phyloP scores from a whole-genome alignment of 2,888 invertebrate species.

The Athalia circularis region DNA sequence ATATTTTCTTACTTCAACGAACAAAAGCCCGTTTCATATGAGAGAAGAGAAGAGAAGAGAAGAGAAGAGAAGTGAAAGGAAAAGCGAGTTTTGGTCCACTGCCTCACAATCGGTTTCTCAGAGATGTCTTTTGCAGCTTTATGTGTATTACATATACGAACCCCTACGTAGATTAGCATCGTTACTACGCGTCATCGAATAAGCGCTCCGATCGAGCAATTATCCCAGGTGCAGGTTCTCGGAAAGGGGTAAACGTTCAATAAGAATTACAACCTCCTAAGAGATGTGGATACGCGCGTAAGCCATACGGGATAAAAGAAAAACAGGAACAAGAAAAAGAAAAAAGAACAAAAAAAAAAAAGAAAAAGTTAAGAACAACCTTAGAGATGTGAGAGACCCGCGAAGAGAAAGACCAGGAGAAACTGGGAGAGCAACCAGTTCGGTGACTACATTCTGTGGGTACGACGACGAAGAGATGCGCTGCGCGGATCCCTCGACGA shows the following conservation, averaged over 20 bases:
- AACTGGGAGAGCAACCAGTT: slow-evolving; percentile 46
- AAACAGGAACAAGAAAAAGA: background rate
- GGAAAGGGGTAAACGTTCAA: background rate
- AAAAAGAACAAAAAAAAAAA: no score
- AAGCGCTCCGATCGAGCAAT: background rate
- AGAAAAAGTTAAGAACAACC: background rate
- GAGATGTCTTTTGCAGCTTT: background rate
- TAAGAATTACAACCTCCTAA: background rate
- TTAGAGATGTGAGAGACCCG: background rate
- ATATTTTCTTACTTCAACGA: background rate
- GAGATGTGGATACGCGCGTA: no score
- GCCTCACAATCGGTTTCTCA: background rate
- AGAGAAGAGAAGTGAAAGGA: no score
- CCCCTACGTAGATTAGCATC: background rate
- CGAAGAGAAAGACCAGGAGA: slow-evolving; percentile 34
- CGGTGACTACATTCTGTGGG: slow-evolving; percentile 42
- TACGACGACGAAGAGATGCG: slow-evolving; percentile 8
- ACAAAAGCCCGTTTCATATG: no score
- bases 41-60: no score
- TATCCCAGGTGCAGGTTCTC: background rate
- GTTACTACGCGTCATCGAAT: background rate
- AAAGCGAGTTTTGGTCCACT: no score
- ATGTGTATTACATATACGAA: no score
- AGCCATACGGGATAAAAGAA: background rate
- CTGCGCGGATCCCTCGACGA: background rate